Conservation (phyloP, 2,888 invertebrate species). For the Ryuthela nishihirai region DNA sequence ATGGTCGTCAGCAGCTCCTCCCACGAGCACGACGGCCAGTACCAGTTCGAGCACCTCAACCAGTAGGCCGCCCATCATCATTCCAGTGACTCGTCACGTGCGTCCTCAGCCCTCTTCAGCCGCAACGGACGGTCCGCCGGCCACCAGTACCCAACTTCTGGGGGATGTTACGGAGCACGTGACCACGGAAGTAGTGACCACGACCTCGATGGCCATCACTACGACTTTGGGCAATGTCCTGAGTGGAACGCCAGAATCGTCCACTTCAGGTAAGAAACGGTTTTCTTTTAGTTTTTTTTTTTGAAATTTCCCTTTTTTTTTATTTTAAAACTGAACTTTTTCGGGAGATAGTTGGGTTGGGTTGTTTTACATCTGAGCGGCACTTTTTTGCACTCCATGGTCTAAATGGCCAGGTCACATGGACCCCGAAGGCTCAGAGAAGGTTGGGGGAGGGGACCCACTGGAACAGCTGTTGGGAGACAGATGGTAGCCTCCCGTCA, state of each 20-base stretch:
- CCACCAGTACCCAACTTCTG: background rate
- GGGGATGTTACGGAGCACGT: background rate
- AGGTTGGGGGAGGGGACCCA: too few relatives aligned
- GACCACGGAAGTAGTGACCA: background rate
- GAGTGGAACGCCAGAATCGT: slow-evolving; percentile 25
- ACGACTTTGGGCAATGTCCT: slow-evolving; percentile 27
- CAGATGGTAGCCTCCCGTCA: too few relatives aligned
- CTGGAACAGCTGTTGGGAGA: too few relatives aligned
- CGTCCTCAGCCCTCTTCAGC: slow-evolving; percentile 18
- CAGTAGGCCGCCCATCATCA: slow-evolving; percentile 36
- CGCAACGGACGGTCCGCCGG: background rate
- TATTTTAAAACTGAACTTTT: too few relatives aligned
- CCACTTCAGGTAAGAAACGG: slow-evolving; percentile 19
- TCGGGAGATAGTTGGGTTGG: too few relatives aligned
- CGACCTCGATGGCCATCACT: slow-evolving; percentile 10
- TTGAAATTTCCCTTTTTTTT: too few relatives aligned
- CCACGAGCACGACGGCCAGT: slow-evolving; percentile 24
- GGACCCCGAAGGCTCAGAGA: too few relatives aligned
- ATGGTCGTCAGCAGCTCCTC: slow-evolving; percentile 20
- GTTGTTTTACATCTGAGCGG: too few relatives aligned
- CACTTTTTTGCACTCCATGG: too few relatives aligned
- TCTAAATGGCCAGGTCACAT: too few relatives aligned
- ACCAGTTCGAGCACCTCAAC: slow-evolving; percentile 32
- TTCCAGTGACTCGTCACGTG: slow-evolving; percentile 23
- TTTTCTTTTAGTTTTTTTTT: too few relatives aligned